phyloP scores from a whole-genome alignment of 2,888 invertebrate species.

The Diarsia rubi region DNA sequence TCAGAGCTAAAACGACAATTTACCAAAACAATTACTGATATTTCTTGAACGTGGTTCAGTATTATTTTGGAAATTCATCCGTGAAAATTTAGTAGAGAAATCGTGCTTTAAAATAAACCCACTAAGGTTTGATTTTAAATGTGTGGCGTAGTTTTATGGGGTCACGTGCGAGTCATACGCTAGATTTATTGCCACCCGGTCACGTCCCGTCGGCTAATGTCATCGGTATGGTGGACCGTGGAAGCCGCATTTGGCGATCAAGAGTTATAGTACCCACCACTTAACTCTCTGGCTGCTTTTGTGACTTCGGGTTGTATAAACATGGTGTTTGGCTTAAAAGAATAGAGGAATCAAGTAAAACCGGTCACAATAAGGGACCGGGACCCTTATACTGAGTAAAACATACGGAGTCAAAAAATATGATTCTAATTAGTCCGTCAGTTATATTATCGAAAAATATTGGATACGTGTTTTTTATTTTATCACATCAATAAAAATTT shows the following conservation, averaged over 20 bases:
- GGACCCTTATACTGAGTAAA: too few species aligned
- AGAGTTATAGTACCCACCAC: constrained; percentile 76
- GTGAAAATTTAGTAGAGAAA: too few species aligned
- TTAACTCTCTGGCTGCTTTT: constrained; percentile 57
- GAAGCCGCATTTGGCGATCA: constrained; percentile 70
- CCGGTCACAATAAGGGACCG: too few species aligned
- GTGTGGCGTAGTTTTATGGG: constrained; percentile 52
- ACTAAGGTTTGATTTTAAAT: constrained; percentile 40
- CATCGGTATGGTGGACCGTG: constrained; percentile 66
- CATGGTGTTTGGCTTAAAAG: background rate
- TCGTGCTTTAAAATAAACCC: too few species aligned
- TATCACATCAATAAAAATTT: too few species aligned
- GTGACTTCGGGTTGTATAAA: background rate
- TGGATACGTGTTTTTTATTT: too few species aligned
- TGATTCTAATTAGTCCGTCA: too few species aligned
- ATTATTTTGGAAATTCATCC: background rate
- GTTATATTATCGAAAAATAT: too few species aligned
- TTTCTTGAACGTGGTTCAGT: background rate
- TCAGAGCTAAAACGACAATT: background rate
- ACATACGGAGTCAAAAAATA: too few species aligned
- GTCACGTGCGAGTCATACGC: constrained; percentile 60
- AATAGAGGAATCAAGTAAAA: background rate
- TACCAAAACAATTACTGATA: background rate
- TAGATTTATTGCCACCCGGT: constrained; percentile 69
- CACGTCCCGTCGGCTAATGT: constrained; percentile 75